Evolutionary conservation across 2,888 invertebrate species (phyloP), one percentile per base, ranked within the genome.

Genomic region (Cheilosia vulpina): DNA sequence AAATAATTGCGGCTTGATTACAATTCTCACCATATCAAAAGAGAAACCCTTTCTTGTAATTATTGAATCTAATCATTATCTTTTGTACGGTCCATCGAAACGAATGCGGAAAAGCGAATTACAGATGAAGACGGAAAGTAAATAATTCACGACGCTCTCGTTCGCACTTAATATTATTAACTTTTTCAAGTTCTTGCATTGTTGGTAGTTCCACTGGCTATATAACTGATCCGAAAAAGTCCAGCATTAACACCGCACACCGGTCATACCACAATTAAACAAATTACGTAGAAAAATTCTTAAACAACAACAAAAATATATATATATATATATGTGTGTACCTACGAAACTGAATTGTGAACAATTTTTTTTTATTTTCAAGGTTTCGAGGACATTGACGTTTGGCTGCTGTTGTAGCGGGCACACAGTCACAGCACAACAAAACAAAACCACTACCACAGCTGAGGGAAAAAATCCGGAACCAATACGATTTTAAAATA

Each of bases 361-460:
- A 45, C 58, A 69, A 58, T 87, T 73, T 81, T 68, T 34, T 73
- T 79, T 71, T 72, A 57, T 75, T 73, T 79, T 83, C 87, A 87
- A 87, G 87, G 87, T 87, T 76, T 87, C 69, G 83, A 79, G 87
- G 83, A 83, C 87, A 72, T 87, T 87, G 87, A 87, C 87, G 71
- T 83, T 79, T 83, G 57, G 69, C 78, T 45, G 78, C 69, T 43
- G 62, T 71, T 55, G 62, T 71, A n/a, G 52, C 58, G 47, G 55
- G 55, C 66, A 43, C 11, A 66, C 58, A 53, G 60, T 17, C 66
- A 58, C 62, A 53, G 45, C 55, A 43, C 63, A 50, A 57, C 19
- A 69, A 24, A 68, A 47, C 21, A 65, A 62, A 69, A 75, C 34
- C 50, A 83, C 68, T 43, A 75, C 69, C 57, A 45, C 72, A 71